Conservation (phyloP, 2,888 invertebrate genomes). For the Lasiommata megera region DNA sequence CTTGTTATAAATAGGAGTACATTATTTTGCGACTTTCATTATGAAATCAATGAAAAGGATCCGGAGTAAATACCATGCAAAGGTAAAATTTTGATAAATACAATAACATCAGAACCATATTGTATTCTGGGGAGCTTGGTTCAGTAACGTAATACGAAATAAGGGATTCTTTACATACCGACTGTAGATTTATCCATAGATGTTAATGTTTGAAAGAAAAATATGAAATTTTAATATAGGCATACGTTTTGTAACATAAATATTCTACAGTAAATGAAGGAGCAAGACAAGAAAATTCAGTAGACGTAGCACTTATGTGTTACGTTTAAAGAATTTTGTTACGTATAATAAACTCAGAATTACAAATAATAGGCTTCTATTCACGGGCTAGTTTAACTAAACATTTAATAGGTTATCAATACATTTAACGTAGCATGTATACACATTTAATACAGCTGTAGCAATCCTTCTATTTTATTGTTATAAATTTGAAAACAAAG, state of each 20-base stretch:
- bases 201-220: conserved; percentile 69
- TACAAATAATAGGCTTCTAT: not conserved
- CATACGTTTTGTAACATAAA: conserved; percentile 26
- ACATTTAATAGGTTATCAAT: not conserved
- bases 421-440: not conserved
- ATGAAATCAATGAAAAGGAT: not conserved
- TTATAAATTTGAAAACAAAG: not conserved
- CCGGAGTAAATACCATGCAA: conserved; percentile 45
- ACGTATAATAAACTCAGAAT: too few relatives aligned
- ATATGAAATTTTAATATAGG: conserved; percentile 52
- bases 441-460: conserved; percentile 16
- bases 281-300: not conserved
- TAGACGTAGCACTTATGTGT: not conserved
- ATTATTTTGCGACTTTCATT: not conserved
- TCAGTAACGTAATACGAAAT: conserved; percentile 43
- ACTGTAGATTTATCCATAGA: conserved; percentile 71
- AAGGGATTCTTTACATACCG: conserved; percentile 67
- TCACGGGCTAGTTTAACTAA: not conserved
- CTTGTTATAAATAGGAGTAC: not conserved
- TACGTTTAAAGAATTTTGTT: too few relatives aligned
- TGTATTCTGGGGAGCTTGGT: conserved; percentile 45
- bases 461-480: conserved; percentile 8
- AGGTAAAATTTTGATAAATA: conserved; percentile 32
- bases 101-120: conserved; percentile 11
- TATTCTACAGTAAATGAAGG: conserved; percentile 2